Percentiles rank a stretch among this genome's conserved stretches.
These are phyloP conservation scores for Oithona nana DNA, from an alignment of 2,888 invertebrate genomes.

Conservation along the genomic window DNA sequence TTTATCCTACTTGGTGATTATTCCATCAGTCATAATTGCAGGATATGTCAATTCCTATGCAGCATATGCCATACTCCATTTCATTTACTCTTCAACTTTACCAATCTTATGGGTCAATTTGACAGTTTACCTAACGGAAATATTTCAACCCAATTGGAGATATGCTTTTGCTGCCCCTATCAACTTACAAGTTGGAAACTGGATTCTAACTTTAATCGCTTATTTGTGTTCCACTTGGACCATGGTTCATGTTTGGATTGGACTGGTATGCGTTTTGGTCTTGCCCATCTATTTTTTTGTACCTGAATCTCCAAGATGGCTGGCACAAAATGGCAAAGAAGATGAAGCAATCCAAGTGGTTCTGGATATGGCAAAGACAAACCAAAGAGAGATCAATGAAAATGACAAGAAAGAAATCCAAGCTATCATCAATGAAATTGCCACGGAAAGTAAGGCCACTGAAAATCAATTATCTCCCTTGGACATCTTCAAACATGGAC, in stretches of 20 bases:
- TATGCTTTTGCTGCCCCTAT: neutral
- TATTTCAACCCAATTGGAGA: neutral
- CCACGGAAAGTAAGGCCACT: neutral
- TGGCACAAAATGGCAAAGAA: neutral
- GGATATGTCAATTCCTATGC: neutral
- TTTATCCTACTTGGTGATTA: neutral
- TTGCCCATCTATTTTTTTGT: conserved; percentile 5
- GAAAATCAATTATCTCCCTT: neutral
- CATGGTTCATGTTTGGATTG: neutral
- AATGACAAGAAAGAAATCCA: too few relatives aligned
- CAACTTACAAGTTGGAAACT: neutral
- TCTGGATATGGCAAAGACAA: too few relatives aligned
- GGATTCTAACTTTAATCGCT: neutral
- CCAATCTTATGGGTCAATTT: conserved; percentile 10
- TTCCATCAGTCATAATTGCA: neutral
- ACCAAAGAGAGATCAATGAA: too few relatives aligned
- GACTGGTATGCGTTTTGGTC: neutral
- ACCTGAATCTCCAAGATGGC: conserved; percentile 4
- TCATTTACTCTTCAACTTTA: neutral
- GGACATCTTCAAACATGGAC: conserved; percentile 8
- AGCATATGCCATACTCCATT: neutral
- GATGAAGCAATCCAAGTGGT: neutral
- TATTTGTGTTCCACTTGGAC: neutral
- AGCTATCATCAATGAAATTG: neutral
- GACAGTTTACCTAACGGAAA: neutral